Conservation (phyloP, 2,113 vertebrate genomes). For the Echinops telfairi region DNA sequence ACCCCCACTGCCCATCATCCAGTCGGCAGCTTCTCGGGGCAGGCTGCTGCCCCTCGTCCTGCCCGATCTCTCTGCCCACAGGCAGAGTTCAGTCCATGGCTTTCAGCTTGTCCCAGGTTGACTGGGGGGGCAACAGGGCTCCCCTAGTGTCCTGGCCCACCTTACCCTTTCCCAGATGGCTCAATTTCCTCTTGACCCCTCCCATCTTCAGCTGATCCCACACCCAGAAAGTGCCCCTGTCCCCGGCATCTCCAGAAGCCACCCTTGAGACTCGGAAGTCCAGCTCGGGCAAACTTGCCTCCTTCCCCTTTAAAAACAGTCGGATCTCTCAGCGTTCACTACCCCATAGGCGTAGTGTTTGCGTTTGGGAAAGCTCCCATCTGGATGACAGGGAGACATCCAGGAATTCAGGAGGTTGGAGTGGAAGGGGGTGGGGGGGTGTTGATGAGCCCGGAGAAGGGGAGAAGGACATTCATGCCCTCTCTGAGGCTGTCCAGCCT, state of each 20-base stretch:
- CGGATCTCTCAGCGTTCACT: too few species aligned
- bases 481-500: background rate
- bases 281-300: background rate
- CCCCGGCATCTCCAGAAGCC: background rate
- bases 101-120: background rate
- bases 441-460: background rate
- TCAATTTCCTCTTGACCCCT: background rate
- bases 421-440: too few species aligned
- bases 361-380: background rate
- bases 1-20: too few species aligned
- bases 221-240: background rate
- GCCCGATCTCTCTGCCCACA: rapidly evolving
- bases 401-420: background rate
- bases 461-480: background rate
- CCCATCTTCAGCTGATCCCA: background rate
- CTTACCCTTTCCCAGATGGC: background rate
- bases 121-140: background rate
- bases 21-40: too few species aligned
- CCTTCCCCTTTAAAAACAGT: background rate
- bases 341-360: background rate
- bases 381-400: background rate
- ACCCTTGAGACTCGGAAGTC: background rate
- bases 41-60: background rate
- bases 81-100: rapidly evolving
- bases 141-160: background rate